Evolutionary conservation across 1,140 invertebrate genomes (phyloP).

Genomic region (Drosophila persimilis): DNA sequence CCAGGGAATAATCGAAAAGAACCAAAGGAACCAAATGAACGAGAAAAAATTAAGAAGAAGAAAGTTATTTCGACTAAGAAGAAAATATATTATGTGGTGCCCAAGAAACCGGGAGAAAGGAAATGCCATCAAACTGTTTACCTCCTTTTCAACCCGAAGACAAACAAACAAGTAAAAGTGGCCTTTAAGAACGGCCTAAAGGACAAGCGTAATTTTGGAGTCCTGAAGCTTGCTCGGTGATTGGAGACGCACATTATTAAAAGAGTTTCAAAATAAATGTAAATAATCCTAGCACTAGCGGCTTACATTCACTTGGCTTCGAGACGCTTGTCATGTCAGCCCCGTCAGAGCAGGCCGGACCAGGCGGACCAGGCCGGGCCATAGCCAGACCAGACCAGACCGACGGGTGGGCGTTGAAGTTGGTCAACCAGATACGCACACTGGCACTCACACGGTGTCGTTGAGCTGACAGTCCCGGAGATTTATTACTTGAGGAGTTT

Average conservation of each 20-base stretch:
- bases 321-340: constrained; percentile 37
- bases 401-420: constrained; percentile 54
- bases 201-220: neutral
- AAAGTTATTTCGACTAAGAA: neutral
- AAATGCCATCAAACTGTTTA: constrained; percentile 5
- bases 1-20: no score
- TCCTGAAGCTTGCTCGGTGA: neutral
- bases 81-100: neutral
- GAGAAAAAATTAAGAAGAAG: no score
- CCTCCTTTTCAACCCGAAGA: constrained; percentile 12
- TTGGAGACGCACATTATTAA: neutral
- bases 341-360: constrained; percentile 3
- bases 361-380: constrained; percentile 21
- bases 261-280: neutral
- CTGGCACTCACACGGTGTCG: constrained; percentile 37
- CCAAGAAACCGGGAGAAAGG: neutral
- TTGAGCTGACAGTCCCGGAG: constrained; percentile 38
- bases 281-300: constrained; percentile 4
- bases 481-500: constrained; percentile 51
- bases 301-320: constrained; percentile 47
- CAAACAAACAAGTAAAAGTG: constrained; percentile 18
- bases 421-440: constrained; percentile 52
- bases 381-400: neutral
- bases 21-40: neutral
- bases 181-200: neutral